These are phyloP conservation scores for Psammodynastes pulverulentus DNA, from an alignment of 2,113 vertebrate species.

Conservation along the genomic window DNA sequence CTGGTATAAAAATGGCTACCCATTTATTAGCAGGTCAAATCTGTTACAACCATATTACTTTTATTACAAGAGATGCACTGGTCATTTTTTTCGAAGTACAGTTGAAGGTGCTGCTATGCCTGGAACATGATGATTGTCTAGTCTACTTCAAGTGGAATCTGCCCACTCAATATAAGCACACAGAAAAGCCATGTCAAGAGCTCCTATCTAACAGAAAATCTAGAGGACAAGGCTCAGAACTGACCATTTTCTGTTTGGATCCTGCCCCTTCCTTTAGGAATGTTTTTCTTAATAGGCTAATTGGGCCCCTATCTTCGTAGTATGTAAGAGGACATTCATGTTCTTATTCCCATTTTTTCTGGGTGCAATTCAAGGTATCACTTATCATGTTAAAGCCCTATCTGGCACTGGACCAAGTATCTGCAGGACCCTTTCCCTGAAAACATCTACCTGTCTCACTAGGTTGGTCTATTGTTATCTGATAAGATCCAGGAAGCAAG, in stretches of 20 bases:
- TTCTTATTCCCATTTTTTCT: neutral
- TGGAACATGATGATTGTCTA: neutral
- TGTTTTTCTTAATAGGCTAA: neutral
- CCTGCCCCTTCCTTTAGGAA: neutral
- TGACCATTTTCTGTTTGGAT: neutral
- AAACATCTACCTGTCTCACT: neutral
- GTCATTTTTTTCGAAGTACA: neutral
- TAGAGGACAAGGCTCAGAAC: neutral
- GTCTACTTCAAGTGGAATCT: neutral
- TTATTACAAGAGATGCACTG: neutral
- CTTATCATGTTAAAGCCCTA: neutral
- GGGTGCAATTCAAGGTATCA: neutral
- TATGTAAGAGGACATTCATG: neutral
- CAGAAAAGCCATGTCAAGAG: neutral
- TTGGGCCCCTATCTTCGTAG: neutral
- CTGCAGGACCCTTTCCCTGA: neutral
- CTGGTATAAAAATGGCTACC: neutral
- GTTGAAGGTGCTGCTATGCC: neutral
- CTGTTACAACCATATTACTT: neutral
- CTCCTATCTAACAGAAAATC: neutral
- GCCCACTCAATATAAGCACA: neutral
- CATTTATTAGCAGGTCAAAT: neutral
- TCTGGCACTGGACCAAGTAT: neutral
- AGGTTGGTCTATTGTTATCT: neutral
- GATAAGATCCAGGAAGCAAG: neutral